Conservation (phyloP, 2,888 invertebrate genomes). For the Megaustenia siamemsis region DNA sequence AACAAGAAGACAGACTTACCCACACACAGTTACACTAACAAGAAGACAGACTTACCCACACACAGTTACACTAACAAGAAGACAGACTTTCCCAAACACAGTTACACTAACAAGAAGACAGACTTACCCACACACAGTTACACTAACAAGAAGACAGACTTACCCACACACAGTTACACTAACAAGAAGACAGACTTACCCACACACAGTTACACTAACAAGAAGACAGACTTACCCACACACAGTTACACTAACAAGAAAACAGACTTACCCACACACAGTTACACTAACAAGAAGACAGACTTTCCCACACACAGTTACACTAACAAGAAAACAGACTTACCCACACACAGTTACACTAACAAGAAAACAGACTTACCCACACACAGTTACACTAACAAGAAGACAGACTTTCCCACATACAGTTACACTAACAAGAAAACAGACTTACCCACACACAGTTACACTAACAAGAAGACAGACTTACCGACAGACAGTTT, state of each 20-base stretch:
- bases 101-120: too few relatives aligned
- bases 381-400: background rate
- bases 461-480: background rate
- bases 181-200: too few relatives aligned
- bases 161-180: too few relatives aligned
- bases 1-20: too few relatives aligned
- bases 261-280: too few relatives aligned
- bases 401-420: background rate
- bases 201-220: too few relatives aligned
- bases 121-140: too few relatives aligned
- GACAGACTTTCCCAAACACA: too few relatives aligned
- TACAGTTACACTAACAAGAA: background rate
- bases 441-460: conserved; percentile 2
- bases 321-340: background rate
- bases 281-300: background rate
- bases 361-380: background rate
- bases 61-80: too few relatives aligned
- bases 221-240: background rate
- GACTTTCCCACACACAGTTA: background rate
- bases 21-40: too few relatives aligned
- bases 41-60: too few relatives aligned
- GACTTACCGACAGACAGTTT: background rate
- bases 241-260: background rate
- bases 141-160: too few relatives aligned
- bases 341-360: background rate